Evolutionary conservation across 30 jellyfish, hydroid and myxozoan genomes (phyloP), one percentile per base, ranked within the genome.

Genomic region (Turritopsis dohrnii): DNA sequence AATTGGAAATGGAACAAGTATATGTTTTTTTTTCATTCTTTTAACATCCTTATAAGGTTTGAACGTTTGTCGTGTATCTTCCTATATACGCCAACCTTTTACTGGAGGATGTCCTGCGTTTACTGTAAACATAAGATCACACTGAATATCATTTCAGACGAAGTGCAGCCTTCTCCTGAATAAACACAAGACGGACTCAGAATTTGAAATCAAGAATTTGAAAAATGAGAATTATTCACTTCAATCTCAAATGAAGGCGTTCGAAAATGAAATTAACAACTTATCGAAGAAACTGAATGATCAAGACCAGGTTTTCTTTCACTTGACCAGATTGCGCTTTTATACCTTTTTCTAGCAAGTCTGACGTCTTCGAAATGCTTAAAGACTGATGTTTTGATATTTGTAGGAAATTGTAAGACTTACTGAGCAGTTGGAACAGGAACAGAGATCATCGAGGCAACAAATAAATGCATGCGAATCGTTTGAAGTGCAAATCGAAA

Each of bases 1-100:
- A 69, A 69, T 27, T 69, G 30, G 31, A 69, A 69, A 69, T 69
- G 77, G 31, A 69, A 27, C 31, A 69, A 27, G 77, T 69, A 69
- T 9, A 21, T 0, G 9, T 41, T 41, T 41, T 41, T 41, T 41
- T 3, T 13, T 41, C 13, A 3, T 41, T 41, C 5, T 13, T 41
- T 41, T 41, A 3, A 41, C 60, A 13, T 41, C 60, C 60, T 41
- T 13, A 5, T 41, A 41, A 41, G n/a, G n/a, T n/a, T n/a, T n/a
- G n/a, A n/a, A n/a, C n/a, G n/a, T n/a, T n/a, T n/a, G n/a, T n/a
- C n/a, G n/a, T n/a, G n/a, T n/a, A n/a, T n/a, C n/a, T n/a, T n/a
- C n/a, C n/a, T n/a, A n/a, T n/a, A n/a, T n/a, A n/a, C n/a, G 19
- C 72, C 72, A n/a, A 18, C 72, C 72, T 54, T 54, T 54, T n/a